Base-by-base conservation (phyloP, 1,140 invertebrate genomes). In the Drosophila guanche region DNA sequence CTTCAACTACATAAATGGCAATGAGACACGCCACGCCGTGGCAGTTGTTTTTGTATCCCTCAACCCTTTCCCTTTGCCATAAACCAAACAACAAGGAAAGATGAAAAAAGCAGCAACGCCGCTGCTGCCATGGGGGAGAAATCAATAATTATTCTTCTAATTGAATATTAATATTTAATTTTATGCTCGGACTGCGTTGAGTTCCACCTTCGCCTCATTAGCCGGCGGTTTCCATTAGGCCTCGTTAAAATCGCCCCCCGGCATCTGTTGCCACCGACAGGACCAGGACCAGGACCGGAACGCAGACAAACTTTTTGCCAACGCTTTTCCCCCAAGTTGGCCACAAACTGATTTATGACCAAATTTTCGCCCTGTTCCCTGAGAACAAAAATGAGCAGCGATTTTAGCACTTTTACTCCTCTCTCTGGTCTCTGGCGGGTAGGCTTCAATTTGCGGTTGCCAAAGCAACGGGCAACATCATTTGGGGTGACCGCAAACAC, bases 121-220 rank as follows among this genome's bases (percentile, higher is more conserved):
- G 29, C 25, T 25, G 25, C 25, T 27, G 42, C 47, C 57, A 40
- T 7, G 23, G 46, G 33, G 20, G n/a, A 60, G n/a, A 60, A 84
- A 79, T 85, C 76, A 85, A 85, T 84, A 76, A 57, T 47, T 33
- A 72, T 42, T 37, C 27, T 33, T 58, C 61, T 85, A 86, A 85
- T 85, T 80, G 57, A 80, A 86, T 80, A 86, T 86, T 86, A 85
- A 86, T 77, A 81, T 74, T 71, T 52, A 73, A 86, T 86, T 70
- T 70, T 53, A 12, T 52, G 55, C 23, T 46, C 40, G 10, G 41
- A 48, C 56, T 10, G 33, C 33, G 33, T 3, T 10, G 10, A 37
- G 33, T 37, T 37, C 42, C 52, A 27, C 50, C 51, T 50, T 42
- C 40, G 54, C 70, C 52, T 65, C 52, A 71, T 73, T 73, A 52